Evolutionary conservation across 2,888 invertebrate genomes (phyloP).

Genomic region (Smittia sp.): DNA sequence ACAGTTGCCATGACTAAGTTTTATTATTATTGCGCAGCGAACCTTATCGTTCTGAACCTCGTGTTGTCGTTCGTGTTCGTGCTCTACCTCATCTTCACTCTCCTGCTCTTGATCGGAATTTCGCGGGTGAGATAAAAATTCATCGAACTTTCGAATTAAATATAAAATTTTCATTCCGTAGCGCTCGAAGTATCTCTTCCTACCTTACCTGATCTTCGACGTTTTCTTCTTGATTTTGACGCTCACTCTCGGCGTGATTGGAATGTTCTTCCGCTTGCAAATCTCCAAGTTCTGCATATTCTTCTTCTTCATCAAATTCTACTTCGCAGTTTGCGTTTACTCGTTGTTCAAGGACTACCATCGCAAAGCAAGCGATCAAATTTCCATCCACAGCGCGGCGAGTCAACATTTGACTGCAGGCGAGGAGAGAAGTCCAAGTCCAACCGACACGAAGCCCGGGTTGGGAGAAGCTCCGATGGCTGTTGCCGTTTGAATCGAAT

Average conservation of each 20-base stretch:
- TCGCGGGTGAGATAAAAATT: neutral
- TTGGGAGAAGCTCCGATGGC: constrained; percentile 30
- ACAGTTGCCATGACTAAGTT: neutral
- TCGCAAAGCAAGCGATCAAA: constrained; percentile 8
- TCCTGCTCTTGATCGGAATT: constrained; percentile 21
- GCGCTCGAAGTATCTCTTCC: constrained; percentile 16
- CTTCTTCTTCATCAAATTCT: constrained; percentile 35
- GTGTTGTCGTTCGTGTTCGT: constrained; percentile 9
- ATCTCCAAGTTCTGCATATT: constrained; percentile 32
- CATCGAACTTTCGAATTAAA: neutral
- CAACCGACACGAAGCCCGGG: neutral
- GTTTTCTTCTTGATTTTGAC: constrained; percentile 13
- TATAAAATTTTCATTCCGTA: neutral
- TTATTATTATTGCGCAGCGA: constrained; percentile 7
- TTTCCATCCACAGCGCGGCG: neutral
- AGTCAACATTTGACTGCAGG: neutral
- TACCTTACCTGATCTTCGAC: constrained; percentile 23
- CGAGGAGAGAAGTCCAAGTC: constrained; percentile 3
- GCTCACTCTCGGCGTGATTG: constrained; percentile 17
- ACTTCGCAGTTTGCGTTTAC: constrained; percentile 30
- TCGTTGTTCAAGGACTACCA: constrained; percentile 23
- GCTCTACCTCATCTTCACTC: neutral
- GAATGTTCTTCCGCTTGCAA: constrained; percentile 29
- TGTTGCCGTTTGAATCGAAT: constrained; percentile 18
- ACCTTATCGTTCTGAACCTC: constrained; percentile 21